Evolutionary conservation across 2,888 invertebrate species (phyloP).

Genomic region (Harmothoe impar): DNA sequence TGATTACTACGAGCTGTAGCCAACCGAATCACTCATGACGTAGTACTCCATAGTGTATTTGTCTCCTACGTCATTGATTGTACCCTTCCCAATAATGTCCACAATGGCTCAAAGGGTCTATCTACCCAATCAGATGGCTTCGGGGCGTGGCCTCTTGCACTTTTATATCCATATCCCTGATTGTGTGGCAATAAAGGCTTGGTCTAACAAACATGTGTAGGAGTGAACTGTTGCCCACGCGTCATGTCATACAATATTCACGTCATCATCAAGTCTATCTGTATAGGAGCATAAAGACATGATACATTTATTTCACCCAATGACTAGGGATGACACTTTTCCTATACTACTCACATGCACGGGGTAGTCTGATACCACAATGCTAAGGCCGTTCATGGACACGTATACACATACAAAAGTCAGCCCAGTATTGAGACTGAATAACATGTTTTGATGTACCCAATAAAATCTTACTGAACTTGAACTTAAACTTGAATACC

Average conservation of each 20-base stretch:
- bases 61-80: background rate
- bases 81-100: background rate
- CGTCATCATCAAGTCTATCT: no score
- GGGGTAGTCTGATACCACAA: no score
- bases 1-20: background rate
- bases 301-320: no score
- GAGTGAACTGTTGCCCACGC: background rate
- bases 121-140: background rate
- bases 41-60: background rate
- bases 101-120: conserved; percentile 21
- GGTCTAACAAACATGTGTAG: background rate
- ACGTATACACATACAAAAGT: no score
- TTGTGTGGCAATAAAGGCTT: background rate
- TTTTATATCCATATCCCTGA: background rate
- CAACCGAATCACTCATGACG: background rate
- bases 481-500: no score
- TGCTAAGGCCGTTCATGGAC: no score
- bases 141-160: background rate
- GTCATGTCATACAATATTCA: background rate
- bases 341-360: no score
- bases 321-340: no score
- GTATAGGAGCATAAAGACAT: no score
- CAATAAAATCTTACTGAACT: no score
- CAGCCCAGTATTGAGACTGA: no score
- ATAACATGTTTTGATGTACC: no score